phyloP scores from a whole-genome alignment of 1,140 invertebrate species.

The Sitobion miscanthi region DNA sequence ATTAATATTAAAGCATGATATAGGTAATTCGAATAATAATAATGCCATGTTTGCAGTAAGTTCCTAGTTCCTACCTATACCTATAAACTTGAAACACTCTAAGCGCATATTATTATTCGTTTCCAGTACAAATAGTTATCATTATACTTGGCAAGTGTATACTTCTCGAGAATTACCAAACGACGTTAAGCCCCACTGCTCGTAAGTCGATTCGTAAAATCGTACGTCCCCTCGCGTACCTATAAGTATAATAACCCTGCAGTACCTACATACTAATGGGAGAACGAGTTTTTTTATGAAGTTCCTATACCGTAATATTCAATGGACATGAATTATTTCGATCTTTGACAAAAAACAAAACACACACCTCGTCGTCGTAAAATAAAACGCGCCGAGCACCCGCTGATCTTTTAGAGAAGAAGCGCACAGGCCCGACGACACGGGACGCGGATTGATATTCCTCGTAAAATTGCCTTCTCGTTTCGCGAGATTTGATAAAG shows the following conservation, averaged over 20 bases:
- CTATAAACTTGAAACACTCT: too few relatives aligned
- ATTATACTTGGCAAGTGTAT: too few relatives aligned
- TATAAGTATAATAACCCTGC: not conserved
- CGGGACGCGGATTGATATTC: slow-evolving; percentile 9
- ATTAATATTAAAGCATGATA: too few relatives aligned
- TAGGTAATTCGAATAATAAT: too few relatives aligned
- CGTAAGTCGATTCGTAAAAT: not conserved
- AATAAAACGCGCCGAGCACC: not conserved
- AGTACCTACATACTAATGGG: not conserved
- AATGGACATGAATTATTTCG: not conserved
- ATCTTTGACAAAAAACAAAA: not conserved
- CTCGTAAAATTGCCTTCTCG: slow-evolving; percentile 2
- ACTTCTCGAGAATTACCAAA: not conserved
- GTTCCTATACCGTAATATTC: not conserved
- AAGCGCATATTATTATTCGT: too few relatives aligned
- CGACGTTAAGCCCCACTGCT: too few relatives aligned
- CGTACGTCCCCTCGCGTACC: not conserved
- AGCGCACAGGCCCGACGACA: not conserved
- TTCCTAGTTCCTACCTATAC: too few relatives aligned
- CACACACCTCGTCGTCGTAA: not conserved
- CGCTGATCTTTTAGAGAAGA: not conserved
- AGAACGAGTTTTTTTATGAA: not conserved
- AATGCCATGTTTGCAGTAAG: too few relatives aligned
- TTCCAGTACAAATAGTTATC: too few relatives aligned
- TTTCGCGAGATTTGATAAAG: not conserved